Evolutionary conservation across 2,888 invertebrate species (phyloP), one percentile per base, ranked within the genome.

Genomic region (Dasysyrphus albostriatus): DNA sequence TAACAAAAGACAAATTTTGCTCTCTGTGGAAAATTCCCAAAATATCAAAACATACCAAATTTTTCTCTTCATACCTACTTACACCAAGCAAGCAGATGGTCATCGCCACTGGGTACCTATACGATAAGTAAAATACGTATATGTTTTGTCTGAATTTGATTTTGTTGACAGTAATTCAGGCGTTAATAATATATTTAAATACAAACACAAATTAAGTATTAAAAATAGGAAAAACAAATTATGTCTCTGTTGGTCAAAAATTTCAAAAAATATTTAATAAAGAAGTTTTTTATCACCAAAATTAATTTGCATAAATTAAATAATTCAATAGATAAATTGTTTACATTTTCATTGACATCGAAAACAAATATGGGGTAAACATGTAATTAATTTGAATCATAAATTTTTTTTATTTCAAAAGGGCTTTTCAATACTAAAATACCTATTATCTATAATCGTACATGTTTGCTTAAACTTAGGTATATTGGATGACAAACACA

Each of bases 11-110:
- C 10, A 39, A 72, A 56, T 19, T 44, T 47, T 49, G 14, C 47
- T 42, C 12, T 73, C 14, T 49, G 54, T 63, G 74, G 74, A 75
- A 75, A 75, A 54, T 75, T 54, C 54, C 63, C 63, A 70, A 24
- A 42, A 29, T 16, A 42, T 12, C 6, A 24, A 29, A 16, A 16
- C 19, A 49, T 7, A 16, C 34, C 3, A 32, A 42, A 65, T 1
- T 49, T 67, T 14, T 49, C 19, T 67, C 34, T 37, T 32, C 8
- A 10, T 39, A 19, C n/a, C n/a, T n/a, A n/a, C n/a, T n/a, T n/a
- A 24, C 3, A 24, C 12, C 16, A 8, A 12, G 5, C 42, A 16
- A 49, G 19, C 65, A 65, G 47, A 12, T 49, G 67, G 49, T 49
- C 47, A 63, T 63, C 29, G 12, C 2, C n/a, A 19, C 34, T 29